Conservation (phyloP, 2,113 vertebrate species). For the Plecturocebus donacophilus region DNA sequence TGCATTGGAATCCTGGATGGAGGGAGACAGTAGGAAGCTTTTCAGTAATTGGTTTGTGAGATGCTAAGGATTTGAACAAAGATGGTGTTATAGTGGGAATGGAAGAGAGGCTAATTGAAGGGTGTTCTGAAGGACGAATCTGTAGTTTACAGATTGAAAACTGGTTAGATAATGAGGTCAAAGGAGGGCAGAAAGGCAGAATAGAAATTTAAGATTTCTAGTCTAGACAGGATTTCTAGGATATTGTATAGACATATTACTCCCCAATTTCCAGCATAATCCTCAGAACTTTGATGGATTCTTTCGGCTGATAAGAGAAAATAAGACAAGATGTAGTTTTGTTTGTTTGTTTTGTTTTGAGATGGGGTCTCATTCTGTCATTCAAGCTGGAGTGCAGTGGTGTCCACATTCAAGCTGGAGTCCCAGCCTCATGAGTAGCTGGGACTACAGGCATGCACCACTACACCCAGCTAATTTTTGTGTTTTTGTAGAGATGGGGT, state of each 20-base stretch:
- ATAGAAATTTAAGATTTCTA: neutral
- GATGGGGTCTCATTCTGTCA: no score
- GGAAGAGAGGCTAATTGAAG: neutral
- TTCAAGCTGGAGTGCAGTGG: no score
- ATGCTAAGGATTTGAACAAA: neutral
- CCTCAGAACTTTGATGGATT: neutral
- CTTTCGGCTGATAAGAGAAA: neutral
- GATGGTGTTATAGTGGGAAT: neutral
- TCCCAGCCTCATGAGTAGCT: no score
- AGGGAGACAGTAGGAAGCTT: neutral
- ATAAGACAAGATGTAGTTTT: neutral
- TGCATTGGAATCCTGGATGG: neutral
- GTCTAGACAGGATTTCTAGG: neutral
- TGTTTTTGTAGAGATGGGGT: no score
- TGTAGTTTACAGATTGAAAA: no score
- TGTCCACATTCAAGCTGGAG: no score
- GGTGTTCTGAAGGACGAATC: neutral
- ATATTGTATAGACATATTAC: neutral
- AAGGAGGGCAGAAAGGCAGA: neutral
- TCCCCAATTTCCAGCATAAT: neutral
- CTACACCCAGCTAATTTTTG: no score
- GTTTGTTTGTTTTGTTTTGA: no score
- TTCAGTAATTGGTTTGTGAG: neutral
- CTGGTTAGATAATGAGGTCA: neutral
- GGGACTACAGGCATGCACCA: no score